Evolutionary conservation across 2,888 invertebrate genomes (phyloP), one percentile per base, ranked within the genome.

Genomic region (Empis stercorea): DNA sequence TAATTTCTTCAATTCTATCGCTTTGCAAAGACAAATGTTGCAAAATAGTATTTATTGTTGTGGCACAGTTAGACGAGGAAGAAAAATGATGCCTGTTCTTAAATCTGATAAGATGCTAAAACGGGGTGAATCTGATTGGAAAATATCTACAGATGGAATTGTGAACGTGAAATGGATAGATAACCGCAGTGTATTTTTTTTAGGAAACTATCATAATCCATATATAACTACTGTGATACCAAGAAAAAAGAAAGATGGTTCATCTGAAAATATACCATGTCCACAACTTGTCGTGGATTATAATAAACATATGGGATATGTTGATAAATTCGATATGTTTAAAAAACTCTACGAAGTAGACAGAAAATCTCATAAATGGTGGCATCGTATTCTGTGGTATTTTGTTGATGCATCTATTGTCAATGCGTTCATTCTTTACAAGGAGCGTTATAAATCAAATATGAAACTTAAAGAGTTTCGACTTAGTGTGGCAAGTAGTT

Each of bases 241-340:
- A 16, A 27, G 46, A 6, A 47, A 30, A 34, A 43, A 47, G 16
- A 47, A 43, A 39, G 39, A 44, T 41, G 44, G 41, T 11, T 30
- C 40, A 17, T 36, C 13, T 10, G 30, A 41, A 27, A n/a, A 37
- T 9, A 14, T 49, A 20, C 15, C 13, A 27, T 45, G 42, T 23
- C 44, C 46, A 38, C 17, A 27, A 16, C 14, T 46, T 14, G 46
- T 46, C 11, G 20, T 5, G 9, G 48, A 44, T 37, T 46, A 44
- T 15, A 49, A 44, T 16, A 40, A 41, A 17, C 40, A 49, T 20
- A 49, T 40, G 40, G 48, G 48, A n/a, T 46, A 43, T 34, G 48
- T 44, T 13, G 40, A 49, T 40, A 49, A 37, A 14, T 32, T 20
- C n/a, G 49, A 47, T 10, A 49, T 49, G 44, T 30, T 47, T 1